phyloP scores from a whole-genome alignment of 1,140 invertebrate genomes.

The Paralvinella palmiformis region DNA sequence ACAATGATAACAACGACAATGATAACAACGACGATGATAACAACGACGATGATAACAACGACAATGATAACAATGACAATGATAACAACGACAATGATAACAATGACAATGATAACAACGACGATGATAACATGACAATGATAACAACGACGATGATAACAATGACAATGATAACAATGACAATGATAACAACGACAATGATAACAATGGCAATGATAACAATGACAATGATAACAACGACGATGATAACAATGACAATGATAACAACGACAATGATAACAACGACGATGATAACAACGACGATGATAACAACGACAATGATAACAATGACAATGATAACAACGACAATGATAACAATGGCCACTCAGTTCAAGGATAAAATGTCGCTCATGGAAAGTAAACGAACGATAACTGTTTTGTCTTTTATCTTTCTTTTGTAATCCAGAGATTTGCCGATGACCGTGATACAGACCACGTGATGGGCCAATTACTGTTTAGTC shows the following conservation, averaged over 20 bases:
- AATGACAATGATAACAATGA: conserved; percentile 2
- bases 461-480: too few species aligned
- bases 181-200: neutral
- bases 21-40: conserved; percentile 2
- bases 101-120: neutral
- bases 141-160: conserved; percentile 2
- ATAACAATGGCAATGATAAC: neutral
- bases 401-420: too few species aligned
- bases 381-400: too few species aligned
- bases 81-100: conserved; percentile 4
- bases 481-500: too few species aligned
- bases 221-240: neutral
- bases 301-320: too few species aligned
- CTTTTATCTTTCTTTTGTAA: too few species aligned
- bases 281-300: too few species aligned
- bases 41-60: conserved; percentile 2
- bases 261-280: conserved; percentile 1
- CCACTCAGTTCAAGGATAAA: too few species aligned
- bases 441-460: too few species aligned
- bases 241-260: neutral
- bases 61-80: conserved; percentile 2
- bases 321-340: too few species aligned
- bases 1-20: too few species aligned
- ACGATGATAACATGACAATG: neutral
- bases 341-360: too few species aligned